Base-by-base conservation (phyloP, 2,888 invertebrate species). In the Pyralis farinalis region DNA sequence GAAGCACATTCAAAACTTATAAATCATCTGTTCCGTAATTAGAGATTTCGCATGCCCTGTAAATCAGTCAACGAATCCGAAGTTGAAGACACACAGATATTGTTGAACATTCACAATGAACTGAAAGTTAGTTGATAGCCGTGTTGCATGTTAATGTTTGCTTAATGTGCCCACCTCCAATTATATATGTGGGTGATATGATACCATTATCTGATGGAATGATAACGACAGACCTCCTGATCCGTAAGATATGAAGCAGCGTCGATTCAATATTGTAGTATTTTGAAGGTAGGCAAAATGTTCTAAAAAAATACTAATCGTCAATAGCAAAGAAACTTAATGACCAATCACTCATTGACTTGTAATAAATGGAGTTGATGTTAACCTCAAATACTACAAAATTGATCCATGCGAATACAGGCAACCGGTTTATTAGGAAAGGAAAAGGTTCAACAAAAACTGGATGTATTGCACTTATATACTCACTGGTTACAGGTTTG, bases 61-160 rank as follows among this genome's bases (percentile, higher is more conserved):
- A 88, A 88, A 87, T 85, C 77, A 86, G 78, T 84, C 80, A 89
- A 90, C 75, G 84, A 80, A 78, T 78, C 85, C 85, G 75, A 80
- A 72, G 55, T 83, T 88, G 86, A 85, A 87, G 88, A 88, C 86
- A 86, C 88, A 88, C 88, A 88, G 88, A 88, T 77, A 84, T 69
- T 53, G 68, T 71, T 59, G 56, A 71, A 76, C 74, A 74, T 72
- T 75, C 63, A 76, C 64, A 69, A 60, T 69, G 63, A 66, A 67
- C 63, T 55, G 61, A 59, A 49, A 58, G 68, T 71, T 72, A 72
- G 72, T 79, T 66, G 71, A 71, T 71, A 49, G 53, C 59, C 53
- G 51, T 38, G 49, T 68, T 70, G 66, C 54, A 44, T 64, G 61
- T 80, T 73, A 83, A 65, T 75, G 51, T 64, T 39, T 67, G 61